phyloP scores from a whole-genome alignment of 2,113 vertebrate species.

The Chionodraco myersi region DNA sequence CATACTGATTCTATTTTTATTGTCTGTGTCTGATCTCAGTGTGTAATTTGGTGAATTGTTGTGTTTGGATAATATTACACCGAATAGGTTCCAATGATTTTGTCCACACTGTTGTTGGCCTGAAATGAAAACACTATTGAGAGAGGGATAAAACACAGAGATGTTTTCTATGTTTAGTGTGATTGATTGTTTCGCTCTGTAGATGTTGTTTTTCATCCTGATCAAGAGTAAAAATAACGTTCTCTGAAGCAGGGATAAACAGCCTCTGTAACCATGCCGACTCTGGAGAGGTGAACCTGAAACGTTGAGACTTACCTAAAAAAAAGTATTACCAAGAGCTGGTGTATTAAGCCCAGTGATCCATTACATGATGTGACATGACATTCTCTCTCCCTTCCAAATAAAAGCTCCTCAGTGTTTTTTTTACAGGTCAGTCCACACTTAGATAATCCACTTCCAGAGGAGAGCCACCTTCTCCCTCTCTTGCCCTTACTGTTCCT shows the following conservation, averaged over 20 bases:
- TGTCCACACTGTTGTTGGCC: conserved; percentile 6
- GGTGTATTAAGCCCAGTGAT: conserved; percentile 43
- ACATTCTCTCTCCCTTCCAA: conserved; percentile 42
- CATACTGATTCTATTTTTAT: background rate
- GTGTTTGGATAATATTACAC: conserved; percentile 6
- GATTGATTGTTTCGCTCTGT: background rate
- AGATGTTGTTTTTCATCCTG: conserved; percentile 8
- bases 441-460: conserved; percentile 58
- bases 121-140: conserved; percentile 4
- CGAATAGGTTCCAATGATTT: conserved; percentile 1
- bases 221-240: conserved; percentile 5
- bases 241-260: background rate
- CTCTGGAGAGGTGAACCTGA: conserved; percentile 25
- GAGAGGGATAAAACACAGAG: background rate
- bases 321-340: conserved; percentile 15
- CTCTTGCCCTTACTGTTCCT: conserved; percentile 14
- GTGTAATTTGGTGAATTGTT: background rate
- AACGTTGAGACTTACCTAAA: conserved; percentile 10
- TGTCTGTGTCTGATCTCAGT: background rate
- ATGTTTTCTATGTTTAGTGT: background rate
- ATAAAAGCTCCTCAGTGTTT: conserved; percentile 47
- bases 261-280: background rate
- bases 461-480: conserved; percentile 34
- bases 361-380: conserved; percentile 49
- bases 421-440: conserved; percentile 55